Percentiles rank a stretch among this genome's conserved stretches.
Evolutionary conservation across 2,888 invertebrate species (phyloP).

Genomic region (Dasypogon diadema): DNA sequence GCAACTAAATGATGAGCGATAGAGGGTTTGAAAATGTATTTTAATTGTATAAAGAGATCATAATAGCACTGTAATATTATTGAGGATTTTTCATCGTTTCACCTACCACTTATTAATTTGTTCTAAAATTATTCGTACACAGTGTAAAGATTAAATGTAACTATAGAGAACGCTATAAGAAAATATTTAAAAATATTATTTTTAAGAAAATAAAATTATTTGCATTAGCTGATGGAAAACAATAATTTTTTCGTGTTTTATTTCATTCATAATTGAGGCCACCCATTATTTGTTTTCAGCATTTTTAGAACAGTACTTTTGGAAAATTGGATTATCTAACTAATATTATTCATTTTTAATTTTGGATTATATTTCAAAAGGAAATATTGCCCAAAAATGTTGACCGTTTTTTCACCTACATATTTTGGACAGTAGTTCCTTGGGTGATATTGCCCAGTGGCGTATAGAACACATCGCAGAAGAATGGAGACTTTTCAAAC

Average conservation of each 20-base stretch:
- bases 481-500: too few relatives aligned
- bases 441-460: too few relatives aligned
- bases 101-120: neutral
- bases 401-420: too few relatives aligned
- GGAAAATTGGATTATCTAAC: too few relatives aligned
- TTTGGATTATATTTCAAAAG: too few relatives aligned
- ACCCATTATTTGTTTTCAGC: too few relatives aligned
- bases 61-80: neutral
- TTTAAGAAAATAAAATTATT: conserved; percentile 27
- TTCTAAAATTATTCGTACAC: conserved; percentile 16
- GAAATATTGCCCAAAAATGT: too few relatives aligned
- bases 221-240: conserved; percentile 37
- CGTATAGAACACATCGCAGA: too few relatives aligned
- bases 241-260: conserved; percentile 7
- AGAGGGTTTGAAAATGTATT: neutral
- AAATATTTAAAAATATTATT: conserved; percentile 37
- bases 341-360: too few relatives aligned
- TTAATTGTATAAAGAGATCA: neutral
- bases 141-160: conserved; percentile 39
- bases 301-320: too few relatives aligned
- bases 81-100: conserved; percentile 1
- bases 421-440: too few relatives aligned
- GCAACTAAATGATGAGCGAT: neutral
- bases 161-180: conserved; percentile 10
- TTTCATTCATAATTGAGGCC: neutral